Base-by-base conservation (phyloP, 2,113 vertebrate genomes). In the Eclectus roratus region DNA sequence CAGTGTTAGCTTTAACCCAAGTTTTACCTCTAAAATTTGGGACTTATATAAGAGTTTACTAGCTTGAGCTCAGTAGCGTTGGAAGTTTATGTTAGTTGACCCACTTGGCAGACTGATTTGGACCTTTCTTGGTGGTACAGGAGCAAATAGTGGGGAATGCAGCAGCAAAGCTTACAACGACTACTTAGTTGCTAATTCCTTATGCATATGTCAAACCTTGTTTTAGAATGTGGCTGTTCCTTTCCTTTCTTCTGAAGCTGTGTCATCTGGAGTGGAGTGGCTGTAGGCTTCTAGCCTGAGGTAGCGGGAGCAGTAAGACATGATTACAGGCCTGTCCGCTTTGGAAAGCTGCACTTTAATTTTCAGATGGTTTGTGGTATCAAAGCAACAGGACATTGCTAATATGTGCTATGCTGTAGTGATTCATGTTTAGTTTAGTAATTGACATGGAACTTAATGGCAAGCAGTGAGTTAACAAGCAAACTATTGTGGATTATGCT, bases 261-360 rank as follows among this genome's bases (percentile, higher is more conserved):
- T 0, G 0, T 61, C 61, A 52, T 64, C 37, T 79, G 0, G 1
- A 14, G 33, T 60, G 50, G 60, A 60, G 44, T 18, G 47, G 27
- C 82, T 85, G 5, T 8, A 79, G 61, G 83, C 58, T 92, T 64
- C 77, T 55, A 37, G 46, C 61, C 61, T 0, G 1, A 58, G 46
- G 68, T 29, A 31, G n/a, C 33, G 71, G 77, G 52, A 74, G 37
- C 64, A 74, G 13, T 2, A 80, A 80, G 53, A 24, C 11, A 2
- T 52, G 65, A 84, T 92, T 58, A 92, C 53, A 95, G 70, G 56
- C 33, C 80, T 81, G 64, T 58, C 77, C 88, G 68, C 77, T 71
- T 61, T 21, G 58, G 56, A 56, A 65, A n/a, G 21, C 79, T 88
- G n/a, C 46, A 6, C 88, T 91, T 55, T 50, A 78, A 61, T 91